Percentiles rank a stretch among this genome's conserved stretches.
Conservation (phyloP, 2,113 vertebrate genomes). For the Dinomys branickii region DNA sequence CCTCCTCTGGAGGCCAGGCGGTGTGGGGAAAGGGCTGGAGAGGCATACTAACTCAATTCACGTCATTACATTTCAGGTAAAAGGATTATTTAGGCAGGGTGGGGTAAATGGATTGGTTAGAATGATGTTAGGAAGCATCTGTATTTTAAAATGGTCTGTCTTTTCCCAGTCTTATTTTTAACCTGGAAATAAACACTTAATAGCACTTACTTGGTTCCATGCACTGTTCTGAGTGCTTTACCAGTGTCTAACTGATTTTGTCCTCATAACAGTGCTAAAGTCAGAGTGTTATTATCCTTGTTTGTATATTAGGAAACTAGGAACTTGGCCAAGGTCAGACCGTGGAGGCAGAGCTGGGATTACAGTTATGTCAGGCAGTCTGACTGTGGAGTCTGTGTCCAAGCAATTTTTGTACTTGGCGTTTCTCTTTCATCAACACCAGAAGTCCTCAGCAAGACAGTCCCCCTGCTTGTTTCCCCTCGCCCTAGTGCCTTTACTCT, state of each 20-base stretch:
- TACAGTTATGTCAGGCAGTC: neutral
- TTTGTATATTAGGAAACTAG: neutral
- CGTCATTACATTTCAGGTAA: neutral
- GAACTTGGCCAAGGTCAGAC: neutral
- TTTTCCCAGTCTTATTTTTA: slow-evolving; percentile 41
- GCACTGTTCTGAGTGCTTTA: neutral
- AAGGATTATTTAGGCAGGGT: slow-evolving; percentile 14
- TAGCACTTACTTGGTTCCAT: neutral
- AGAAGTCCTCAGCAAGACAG: neutral
- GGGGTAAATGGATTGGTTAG: neutral
- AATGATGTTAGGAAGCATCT: slow-evolving; percentile 27
- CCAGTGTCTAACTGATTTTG: neutral
- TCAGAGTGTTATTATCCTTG: neutral
- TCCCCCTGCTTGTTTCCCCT: neutral
- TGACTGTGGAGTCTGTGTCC: neutral
- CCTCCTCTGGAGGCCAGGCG: neutral
- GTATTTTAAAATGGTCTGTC: slow-evolving; percentile 32
- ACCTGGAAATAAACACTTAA: slow-evolving; percentile 7
- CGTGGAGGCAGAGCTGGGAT: neutral
- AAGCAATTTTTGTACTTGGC: neutral
- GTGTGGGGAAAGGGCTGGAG: neutral
- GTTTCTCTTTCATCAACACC: neutral
- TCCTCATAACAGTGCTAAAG: neutral
- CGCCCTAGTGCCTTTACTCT: neutral
- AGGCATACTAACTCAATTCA: neutral